Conservation (phyloP, 2,888 invertebrate genomes). For the Cabera pusaria region DNA sequence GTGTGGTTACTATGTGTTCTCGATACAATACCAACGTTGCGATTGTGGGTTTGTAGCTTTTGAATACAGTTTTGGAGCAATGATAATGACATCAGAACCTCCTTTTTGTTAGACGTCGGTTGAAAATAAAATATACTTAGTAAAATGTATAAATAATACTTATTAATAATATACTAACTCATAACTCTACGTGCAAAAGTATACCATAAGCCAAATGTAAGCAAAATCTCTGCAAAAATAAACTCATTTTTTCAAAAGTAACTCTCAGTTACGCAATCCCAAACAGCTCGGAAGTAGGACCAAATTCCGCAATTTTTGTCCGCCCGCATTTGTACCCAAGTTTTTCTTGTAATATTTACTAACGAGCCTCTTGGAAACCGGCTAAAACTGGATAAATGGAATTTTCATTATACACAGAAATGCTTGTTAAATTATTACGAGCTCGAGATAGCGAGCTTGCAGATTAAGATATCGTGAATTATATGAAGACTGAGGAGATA, state of each 20-base stretch:
- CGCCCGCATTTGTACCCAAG: constrained; percentile 3
- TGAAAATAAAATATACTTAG: too few relatives aligned
- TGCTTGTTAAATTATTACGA: constrained; percentile 9
- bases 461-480: constrained; percentile 5
- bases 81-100: too few relatives aligned
- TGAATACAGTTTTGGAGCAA: too few relatives aligned
- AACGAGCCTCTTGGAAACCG: constrained; percentile 6
- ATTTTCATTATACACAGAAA: constrained; percentile 15
- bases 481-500: not conserved
- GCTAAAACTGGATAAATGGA: constrained; percentile 7
- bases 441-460: constrained; percentile 4
- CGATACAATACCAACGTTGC: constrained; percentile 2
- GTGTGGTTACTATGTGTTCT: constrained; percentile 12
- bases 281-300: not conserved
- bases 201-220: too few relatives aligned
- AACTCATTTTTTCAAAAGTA: too few relatives aligned
- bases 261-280: too few relatives aligned
- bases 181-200: too few relatives aligned
- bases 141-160: too few relatives aligned
- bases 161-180: too few relatives aligned
- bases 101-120: too few relatives aligned
- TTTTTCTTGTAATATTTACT: constrained; percentile 10
- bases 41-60: too few relatives aligned
- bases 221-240: too few relatives aligned
- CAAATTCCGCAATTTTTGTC: constrained; percentile 2